Conservation (phyloP, 2,113 vertebrate genomes). For the Calidris pygmaea region DNA sequence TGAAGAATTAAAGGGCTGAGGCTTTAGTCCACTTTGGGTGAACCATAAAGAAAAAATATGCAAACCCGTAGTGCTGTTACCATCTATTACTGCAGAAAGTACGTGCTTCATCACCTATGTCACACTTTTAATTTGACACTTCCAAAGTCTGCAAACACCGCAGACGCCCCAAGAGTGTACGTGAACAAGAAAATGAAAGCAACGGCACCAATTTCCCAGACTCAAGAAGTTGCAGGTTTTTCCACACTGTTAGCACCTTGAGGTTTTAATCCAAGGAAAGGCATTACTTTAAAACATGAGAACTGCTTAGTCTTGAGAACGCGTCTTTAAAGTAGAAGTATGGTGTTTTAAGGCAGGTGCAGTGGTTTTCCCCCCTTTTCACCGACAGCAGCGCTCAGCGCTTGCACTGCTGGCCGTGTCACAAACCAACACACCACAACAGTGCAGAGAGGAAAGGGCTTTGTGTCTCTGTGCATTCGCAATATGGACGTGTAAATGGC, state of each 20-base stretch:
- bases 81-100: not conserved
- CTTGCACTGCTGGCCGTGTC: not conserved
- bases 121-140: not conserved
- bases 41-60: not conserved
- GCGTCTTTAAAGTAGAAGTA: not conserved
- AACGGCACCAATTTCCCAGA: not conserved
- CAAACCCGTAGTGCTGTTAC: not conserved
- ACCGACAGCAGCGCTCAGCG: not conserved
- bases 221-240: not conserved
- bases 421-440: conserved; percentile 15
- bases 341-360: not conserved
- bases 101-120: not conserved
- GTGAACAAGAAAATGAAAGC: not conserved
- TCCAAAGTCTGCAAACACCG: not conserved
- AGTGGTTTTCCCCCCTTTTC: not conserved
- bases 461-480: not conserved
- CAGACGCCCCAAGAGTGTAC: not conserved
- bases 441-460: not conserved
- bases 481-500: accelerated
- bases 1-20: not conserved
- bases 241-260: not conserved
- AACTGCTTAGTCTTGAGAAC: not conserved
- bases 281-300: not conserved
- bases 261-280: not conserved
- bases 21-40: not conserved